These are phyloP conservation scores for Xestia ashworthii DNA, from an alignment of 2,888 invertebrate species.

Conservation along the genomic window DNA sequence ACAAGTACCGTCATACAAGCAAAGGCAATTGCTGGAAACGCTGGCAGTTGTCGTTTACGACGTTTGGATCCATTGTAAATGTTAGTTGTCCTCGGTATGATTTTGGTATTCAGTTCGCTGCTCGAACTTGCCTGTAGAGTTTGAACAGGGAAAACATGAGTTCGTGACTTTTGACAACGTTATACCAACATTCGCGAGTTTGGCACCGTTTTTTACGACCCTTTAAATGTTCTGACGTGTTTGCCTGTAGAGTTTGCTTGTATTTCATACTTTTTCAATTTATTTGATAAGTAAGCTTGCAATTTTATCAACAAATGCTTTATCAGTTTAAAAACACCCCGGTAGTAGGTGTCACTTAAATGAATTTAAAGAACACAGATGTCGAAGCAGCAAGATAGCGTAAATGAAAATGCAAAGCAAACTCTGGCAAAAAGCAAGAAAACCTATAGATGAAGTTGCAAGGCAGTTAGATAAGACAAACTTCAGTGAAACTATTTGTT, in stretches of 20 bases:
- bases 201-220: slow-evolving; percentile 10
- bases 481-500: slow-evolving; percentile 36
- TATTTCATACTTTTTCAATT: not conserved
- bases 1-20: slow-evolving; percentile 38
- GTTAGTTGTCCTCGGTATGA: slow-evolving; percentile 42
- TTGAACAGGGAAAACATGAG: slow-evolving; percentile 52
- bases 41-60: slow-evolving; percentile 47
- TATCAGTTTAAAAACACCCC: not conserved
- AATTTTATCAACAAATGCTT: not conserved
- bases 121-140: slow-evolving; percentile 42
- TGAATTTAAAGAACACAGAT: not conserved
- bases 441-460: slow-evolving; percentile 34
- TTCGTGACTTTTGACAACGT: slow-evolving; percentile 53
- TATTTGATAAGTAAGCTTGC: not conserved
- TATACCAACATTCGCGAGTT: slow-evolving; percentile 17
- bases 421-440: slow-evolving; percentile 20
- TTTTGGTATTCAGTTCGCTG: slow-evolving; percentile 59
- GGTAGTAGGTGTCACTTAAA: not conserved
- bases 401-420: slow-evolving; percentile 32
- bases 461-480: slow-evolving; percentile 30
- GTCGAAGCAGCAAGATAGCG: not conserved
- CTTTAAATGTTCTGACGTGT: slow-evolving; percentile 1
- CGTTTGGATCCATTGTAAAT: slow-evolving; percentile 29
- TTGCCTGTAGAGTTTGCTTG: slow-evolving; percentile 4
- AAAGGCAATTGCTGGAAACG: slow-evolving; percentile 45